Evolutionary conservation across 2,888 invertebrate species (phyloP).

Genomic region (Keiferia lycopersicella): DNA sequence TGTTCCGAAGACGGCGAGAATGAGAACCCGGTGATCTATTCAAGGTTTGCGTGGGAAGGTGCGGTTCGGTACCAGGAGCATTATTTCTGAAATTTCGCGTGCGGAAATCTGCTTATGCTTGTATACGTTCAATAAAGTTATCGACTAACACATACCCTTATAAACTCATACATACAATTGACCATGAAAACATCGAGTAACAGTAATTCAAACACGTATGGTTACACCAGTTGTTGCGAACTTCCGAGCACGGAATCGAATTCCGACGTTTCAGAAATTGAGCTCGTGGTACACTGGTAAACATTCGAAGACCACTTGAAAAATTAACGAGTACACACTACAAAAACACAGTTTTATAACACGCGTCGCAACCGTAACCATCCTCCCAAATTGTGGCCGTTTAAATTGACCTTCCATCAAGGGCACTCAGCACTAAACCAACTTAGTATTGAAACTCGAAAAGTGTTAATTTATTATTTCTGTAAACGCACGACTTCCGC

Average conservation of each 20-base stretch:
- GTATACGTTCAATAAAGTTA: too few species aligned
- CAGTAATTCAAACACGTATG: too few species aligned
- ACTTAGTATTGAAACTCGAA: constrained; percentile 61
- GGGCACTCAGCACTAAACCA: constrained; percentile 54
- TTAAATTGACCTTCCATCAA: constrained; percentile 70
- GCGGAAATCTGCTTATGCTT: too few species aligned
- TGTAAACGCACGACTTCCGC: constrained; percentile 75
- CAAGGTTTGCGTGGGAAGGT: constrained; percentile 43
- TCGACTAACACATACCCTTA: too few species aligned
- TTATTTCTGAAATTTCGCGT: too few species aligned
- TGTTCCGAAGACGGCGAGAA: not conserved
- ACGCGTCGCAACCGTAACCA: constrained; percentile 57
- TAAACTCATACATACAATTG: too few species aligned
- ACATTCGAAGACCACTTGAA: constrained; percentile 63
- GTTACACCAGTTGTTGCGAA: too few species aligned
- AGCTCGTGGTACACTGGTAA: too few species aligned
- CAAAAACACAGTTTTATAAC: constrained; percentile 57
- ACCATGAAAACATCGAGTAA: too few species aligned
- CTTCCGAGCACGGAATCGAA: too few species aligned
- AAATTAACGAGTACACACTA: constrained; percentile 67
- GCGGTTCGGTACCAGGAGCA: constrained; percentile 51
- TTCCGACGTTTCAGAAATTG: too few species aligned
- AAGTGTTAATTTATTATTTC: constrained; percentile 73
- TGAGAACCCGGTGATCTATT: not conserved
- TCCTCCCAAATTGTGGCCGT: constrained; percentile 56